These are phyloP conservation scores for Manis crassicaudata DNA, from an alignment of 2,797 vertebrate genomes.

Conservation along the genomic window DNA sequence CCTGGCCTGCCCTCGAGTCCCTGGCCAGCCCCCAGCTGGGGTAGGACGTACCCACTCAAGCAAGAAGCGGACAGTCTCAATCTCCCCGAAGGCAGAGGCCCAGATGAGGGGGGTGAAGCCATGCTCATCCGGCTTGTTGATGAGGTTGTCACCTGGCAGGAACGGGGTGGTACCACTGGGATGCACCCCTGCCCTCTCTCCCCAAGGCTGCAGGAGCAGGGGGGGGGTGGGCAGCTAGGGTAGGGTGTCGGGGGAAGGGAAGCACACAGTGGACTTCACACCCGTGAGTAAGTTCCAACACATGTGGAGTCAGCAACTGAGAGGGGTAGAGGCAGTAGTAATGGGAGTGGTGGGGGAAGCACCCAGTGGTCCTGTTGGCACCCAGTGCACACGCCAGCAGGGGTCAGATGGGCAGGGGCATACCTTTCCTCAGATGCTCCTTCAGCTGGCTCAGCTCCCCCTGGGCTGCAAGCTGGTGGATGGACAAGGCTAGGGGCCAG, in stretches of 20 bases:
- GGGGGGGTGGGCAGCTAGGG: not conserved
- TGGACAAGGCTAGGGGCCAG: slow-evolving; percentile 89
- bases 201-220: not conserved
- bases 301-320: not conserved
- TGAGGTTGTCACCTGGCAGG: slow-evolving; percentile 89
- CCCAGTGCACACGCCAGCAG: not conserved
- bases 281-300: rapidly evolving
- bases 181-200: not conserved
- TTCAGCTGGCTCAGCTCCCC: slow-evolving; percentile 94
- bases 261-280: no score
- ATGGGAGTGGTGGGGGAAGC: no score
- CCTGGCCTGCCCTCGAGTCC: not conserved
- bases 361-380: not conserved
- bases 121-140: slow-evolving; percentile 93
- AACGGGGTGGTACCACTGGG: not conserved
- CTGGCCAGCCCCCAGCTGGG: not conserved
- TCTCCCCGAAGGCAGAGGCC: slow-evolving; percentile 97
- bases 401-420: not conserved
- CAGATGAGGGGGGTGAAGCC: slow-evolving; percentile 98
- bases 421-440: slow-evolving; percentile 92
- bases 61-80: slow-evolving; percentile 92
- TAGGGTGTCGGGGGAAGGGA: not conserved
- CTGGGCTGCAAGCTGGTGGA: slow-evolving; percentile 97
- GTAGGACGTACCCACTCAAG: slow-evolving; percentile 90
- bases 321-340: no score